Conservation (phyloP, 53 echinoderm and acorn worm species). For the Actinopyga echinites region DNA sequence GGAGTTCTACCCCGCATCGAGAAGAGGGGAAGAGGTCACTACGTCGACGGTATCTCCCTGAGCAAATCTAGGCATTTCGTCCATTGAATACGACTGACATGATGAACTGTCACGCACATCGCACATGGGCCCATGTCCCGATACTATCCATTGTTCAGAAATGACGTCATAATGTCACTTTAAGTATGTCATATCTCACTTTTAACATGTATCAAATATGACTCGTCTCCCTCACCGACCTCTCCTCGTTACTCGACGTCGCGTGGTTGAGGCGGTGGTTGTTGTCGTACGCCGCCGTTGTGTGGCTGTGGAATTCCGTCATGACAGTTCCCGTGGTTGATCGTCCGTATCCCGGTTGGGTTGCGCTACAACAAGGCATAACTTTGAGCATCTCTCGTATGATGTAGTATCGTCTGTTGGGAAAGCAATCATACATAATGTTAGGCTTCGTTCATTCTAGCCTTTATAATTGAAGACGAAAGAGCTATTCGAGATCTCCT, state of each 20-base stretch:
- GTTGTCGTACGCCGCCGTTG: not conserved
- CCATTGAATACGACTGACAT: too few relatives aligned
- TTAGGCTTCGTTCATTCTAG: too few relatives aligned
- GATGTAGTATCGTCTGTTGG: constrained; percentile 20
- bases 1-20: too few relatives aligned
- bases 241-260: constrained; percentile 25
- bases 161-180: not conserved
- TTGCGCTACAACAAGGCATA: constrained; percentile 14
- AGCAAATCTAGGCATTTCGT: too few relatives aligned
- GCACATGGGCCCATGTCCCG: too few relatives aligned
- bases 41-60: too few relatives aligned
- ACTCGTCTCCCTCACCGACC: constrained; percentile 22
- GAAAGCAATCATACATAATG: not conserved
- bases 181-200: too few relatives aligned
- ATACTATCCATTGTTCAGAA: not conserved
- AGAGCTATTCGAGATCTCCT: too few relatives aligned
- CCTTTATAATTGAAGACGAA: too few relatives aligned
- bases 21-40: too few relatives aligned
- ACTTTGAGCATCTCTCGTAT: not conserved
- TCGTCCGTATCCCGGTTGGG: not conserved
- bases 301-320: constrained; percentile 37
- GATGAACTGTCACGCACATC: too few relatives aligned
- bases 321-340: constrained; percentile 12
- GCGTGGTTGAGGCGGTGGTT: constrained; percentile 26
- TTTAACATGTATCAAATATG: not conserved